Evolutionary conservation across 2,888 invertebrate genomes (phyloP).

Genomic region (Megastigmus dorsalis): DNA sequence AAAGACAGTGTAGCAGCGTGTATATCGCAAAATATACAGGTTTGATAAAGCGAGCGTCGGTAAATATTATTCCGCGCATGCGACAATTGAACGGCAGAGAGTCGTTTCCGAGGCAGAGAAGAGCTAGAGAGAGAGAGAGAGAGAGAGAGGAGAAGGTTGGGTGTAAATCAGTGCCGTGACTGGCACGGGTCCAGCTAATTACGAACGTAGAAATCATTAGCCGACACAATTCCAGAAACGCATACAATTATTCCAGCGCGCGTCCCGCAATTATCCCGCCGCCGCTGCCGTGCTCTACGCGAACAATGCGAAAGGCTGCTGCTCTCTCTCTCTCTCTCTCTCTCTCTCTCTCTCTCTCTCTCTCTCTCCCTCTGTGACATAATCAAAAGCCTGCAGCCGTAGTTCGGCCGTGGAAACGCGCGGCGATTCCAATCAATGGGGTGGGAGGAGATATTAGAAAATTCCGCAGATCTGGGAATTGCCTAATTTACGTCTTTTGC

Average conservation of each 20-base stretch:
- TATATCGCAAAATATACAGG: too few relatives aligned
- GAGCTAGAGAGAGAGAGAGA: not conserved
- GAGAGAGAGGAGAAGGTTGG: not conserved
- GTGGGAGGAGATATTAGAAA: slow-evolving; percentile 15
- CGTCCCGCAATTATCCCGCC: slow-evolving; percentile 7
- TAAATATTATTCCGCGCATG: too few relatives aligned
- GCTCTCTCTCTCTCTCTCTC: too few relatives aligned
- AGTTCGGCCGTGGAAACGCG: not conserved
- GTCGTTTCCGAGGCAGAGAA: not conserved
- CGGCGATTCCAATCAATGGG: not conserved
- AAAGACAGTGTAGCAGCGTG: too few relatives aligned
- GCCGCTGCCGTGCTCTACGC: too few relatives aligned
- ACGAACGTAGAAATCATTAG: slow-evolving; percentile 37
- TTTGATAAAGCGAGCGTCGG: too few relatives aligned
- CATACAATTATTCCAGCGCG: slow-evolving; percentile 21
- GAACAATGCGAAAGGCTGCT: slow-evolving; percentile 10
- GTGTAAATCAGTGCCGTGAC: slow-evolving; percentile 11
- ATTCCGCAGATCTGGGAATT: slow-evolving; percentile 21
- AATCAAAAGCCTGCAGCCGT: slow-evolving; percentile 3
- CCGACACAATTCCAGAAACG: slow-evolving; percentile 21
- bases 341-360: too few relatives aligned
- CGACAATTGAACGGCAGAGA: too few relatives aligned
- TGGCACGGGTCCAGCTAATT: slow-evolving; percentile 42
- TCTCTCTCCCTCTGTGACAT: too few relatives aligned
- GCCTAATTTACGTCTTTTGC: not conserved